Evolutionary conservation across 2,888 invertebrate species (phyloP), one percentile per base, ranked within the genome.

Genomic region (Cybosia mesomella): DNA sequence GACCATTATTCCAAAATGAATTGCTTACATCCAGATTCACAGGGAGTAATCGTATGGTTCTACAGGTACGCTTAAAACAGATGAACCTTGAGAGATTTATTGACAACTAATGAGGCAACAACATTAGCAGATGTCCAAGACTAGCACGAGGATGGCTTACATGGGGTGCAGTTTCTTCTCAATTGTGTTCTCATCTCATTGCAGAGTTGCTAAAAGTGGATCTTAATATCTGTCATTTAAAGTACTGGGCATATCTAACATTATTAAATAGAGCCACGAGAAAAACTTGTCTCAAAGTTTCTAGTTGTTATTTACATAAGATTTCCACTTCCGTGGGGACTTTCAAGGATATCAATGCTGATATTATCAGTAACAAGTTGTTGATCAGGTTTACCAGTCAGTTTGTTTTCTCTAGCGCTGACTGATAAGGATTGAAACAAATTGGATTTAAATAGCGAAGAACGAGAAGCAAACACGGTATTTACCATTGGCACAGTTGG

Each of bases 271-370:
- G 18, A 10, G 0, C 2, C 10, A 18, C 54, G 9, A 2, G 5
- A 2, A 36, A 58, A 21, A 36, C 13, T 34, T 5, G 32, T 13
- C 21, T 58, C n/a, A 10, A 0, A 8, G 36, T 21, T n/a, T 34
- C 21, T 21, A 55, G 22, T 18, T n/a, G 28, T 43, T 28, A 61
- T 43, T 61, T n/a, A 28, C 60, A 24, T n/a, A 24, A 24, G 24
- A 18, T 10, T 43, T n/a, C 11, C 18, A 43, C 36, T 39, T 60
- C 36, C 24, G 24, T 11, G 15, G 39, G 11, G 60, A 43, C 39
- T 13, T 61, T 61, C n/a, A 43, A 61, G 61, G 49, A 61, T 61
- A 61, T 49, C 61, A 49, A n/a, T 49, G 49, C 28, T 10, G 43
- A 61, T 18, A n/a, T 21, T 43, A 61, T 49, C 61, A 32, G 9